Conservation (phyloP, 2,113 vertebrate genomes). For the Pygoscelis antarcticus region DNA sequence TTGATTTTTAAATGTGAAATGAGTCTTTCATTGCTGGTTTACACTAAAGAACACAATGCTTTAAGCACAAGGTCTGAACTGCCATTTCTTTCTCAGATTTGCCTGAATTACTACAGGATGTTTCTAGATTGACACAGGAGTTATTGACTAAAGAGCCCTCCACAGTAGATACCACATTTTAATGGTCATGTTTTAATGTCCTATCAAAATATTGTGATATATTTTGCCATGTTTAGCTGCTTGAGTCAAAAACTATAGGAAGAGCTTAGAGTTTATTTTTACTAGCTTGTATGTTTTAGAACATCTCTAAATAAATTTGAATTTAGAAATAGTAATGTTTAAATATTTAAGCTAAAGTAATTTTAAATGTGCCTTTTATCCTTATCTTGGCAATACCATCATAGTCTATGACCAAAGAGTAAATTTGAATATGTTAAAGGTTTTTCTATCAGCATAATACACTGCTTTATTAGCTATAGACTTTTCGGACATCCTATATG, state of each 20-base stretch:
- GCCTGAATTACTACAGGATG: background rate
- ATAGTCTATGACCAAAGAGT: slow-evolving; percentile 4
- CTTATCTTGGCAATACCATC: background rate
- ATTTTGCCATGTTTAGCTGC: slow-evolving; percentile 11
- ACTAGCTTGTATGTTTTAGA: background rate
- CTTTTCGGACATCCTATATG: background rate
- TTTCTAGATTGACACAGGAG: background rate
- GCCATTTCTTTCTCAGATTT: background rate
- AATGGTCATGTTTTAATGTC: background rate
- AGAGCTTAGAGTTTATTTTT: slow-evolving; percentile 1
- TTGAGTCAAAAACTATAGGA: background rate
- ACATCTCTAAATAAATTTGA: background rate
- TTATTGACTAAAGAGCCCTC: background rate
- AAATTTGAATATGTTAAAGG: background rate
- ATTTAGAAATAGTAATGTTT: slow-evolving; percentile 21
- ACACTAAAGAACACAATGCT: background rate
- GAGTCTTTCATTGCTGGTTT: background rate
- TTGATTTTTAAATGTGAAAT: background rate
- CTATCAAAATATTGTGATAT: background rate
- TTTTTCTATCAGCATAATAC: background rate
- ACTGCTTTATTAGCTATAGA: background rate
- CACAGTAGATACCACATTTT: background rate
- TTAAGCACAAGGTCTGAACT: background rate
- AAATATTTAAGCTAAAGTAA: slow-evolving; percentile 15
- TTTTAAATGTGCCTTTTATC: slow-evolving; percentile 16